A percentile compares a stretch with the other conserved stretches of the same genome.
Evolutionary conservation across 2,888 invertebrate species (phyloP).

Genomic region (Aleiodes alternator): DNA sequence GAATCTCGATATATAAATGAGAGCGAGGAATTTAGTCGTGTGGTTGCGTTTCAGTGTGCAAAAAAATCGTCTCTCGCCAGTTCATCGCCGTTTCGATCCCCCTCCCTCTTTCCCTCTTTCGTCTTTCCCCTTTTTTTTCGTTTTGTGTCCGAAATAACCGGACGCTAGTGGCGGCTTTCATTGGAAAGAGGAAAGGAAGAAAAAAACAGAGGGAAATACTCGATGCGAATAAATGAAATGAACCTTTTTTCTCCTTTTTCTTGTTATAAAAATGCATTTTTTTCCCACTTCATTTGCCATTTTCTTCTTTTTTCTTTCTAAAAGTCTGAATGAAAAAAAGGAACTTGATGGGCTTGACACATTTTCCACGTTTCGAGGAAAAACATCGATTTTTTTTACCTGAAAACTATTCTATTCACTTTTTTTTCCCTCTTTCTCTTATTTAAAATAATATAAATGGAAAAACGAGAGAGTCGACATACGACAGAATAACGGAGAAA

Average conservation of each 20-base stretch:
- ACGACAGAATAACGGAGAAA: conserved; percentile 58
- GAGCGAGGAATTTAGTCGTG: conserved; percentile 44
- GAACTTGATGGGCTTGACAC: conserved; percentile 21
- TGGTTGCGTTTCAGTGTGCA: conserved; percentile 12
- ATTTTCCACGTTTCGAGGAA: conserved; percentile 19
- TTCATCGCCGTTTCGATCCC: conserved; percentile 19
- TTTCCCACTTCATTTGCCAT: neutral
- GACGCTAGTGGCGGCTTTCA: conserved; percentile 15
- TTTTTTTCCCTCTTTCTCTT: conserved; percentile 8
- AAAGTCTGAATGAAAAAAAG: neutral
- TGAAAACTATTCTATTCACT: neutral
- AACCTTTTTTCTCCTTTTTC: neutral
- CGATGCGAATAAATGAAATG: conserved; percentile 20
- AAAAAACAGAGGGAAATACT: conserved; percentile 1
- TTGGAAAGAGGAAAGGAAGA: conserved; percentile 5
- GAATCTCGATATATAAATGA: conserved; percentile 44
- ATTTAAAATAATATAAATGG: conserved; percentile 31
- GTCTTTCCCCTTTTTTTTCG: neutral
- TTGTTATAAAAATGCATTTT: too few relatives aligned
- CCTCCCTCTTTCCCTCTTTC: neutral
- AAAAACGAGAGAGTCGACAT: conserved; percentile 7
- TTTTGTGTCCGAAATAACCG: conserved; percentile 14
- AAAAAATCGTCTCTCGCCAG: conserved; percentile 32
- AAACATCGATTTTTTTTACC: conserved; percentile 17
- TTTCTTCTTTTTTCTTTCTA: neutral